Percentiles rank a stretch among this genome's conserved stretches.
phyloP scores from a whole-genome alignment of 53 echinoderm and acorn worm species.

The Astropecten irregularis region DNA sequence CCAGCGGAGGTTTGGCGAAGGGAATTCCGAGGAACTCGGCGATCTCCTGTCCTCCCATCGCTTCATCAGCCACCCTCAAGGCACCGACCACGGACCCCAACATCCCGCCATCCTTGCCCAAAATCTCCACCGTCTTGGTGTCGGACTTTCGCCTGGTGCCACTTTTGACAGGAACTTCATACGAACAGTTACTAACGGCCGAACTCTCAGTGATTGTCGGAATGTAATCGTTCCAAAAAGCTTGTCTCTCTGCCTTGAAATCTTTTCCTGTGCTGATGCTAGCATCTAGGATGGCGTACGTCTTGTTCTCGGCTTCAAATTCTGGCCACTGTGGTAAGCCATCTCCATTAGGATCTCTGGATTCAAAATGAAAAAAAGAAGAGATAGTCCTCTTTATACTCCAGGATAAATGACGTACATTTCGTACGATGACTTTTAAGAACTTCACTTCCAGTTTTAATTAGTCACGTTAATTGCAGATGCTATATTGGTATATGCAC shows the following conservation, averaged over 20 bases:
- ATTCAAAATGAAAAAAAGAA: not conserved
- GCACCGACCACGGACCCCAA: slow-evolving; percentile 36
- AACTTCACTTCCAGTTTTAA: not conserved
- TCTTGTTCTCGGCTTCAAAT: slow-evolving; percentile 46
- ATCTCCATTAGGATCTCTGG: slow-evolving; percentile 67
- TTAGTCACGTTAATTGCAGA: not conserved
- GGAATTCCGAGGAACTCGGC: slow-evolving; percentile 65
- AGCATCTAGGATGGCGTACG: slow-evolving; percentile 51
- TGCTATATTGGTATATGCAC: too few relatives aligned
- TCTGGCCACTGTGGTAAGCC: slow-evolving; percentile 45
- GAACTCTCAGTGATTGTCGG: slow-evolving; percentile 17
- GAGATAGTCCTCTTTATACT: not conserved
- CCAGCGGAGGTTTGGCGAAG: slow-evolving; percentile 65
- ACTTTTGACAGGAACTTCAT: slow-evolving; percentile 25
- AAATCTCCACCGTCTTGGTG: slow-evolving; percentile 14
- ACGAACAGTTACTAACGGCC: slow-evolving; percentile 6
- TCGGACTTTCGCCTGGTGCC: not conserved
- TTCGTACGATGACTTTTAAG: not conserved
- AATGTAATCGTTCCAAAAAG: slow-evolving; percentile 66
- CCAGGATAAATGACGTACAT: not conserved
- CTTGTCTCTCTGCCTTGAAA: slow-evolving; percentile 24
- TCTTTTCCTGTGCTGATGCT: slow-evolving; percentile 18
- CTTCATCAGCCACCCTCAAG: slow-evolving; percentile 27
- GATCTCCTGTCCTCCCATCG: slow-evolving; percentile 39
- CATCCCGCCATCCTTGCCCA: not conserved